Percentiles rank a stretch among this genome's conserved stretches.
These are phyloP conservation scores for Aurelia aurita DNA, from an alignment of 30 jellyfish, hydroid and myxozoan species.

Conservation along the genomic window DNA sequence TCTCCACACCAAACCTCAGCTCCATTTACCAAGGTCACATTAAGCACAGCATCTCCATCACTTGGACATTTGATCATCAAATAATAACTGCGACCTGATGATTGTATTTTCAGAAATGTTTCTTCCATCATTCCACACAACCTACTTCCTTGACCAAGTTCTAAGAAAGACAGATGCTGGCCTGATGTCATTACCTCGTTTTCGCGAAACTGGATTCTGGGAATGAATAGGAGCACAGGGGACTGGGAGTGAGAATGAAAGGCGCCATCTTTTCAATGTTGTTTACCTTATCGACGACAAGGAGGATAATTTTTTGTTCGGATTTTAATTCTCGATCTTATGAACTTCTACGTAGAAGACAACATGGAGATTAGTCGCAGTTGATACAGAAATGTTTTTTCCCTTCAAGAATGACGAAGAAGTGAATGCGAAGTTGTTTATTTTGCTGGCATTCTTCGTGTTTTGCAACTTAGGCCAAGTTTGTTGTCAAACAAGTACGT, in stretches of 20 bases:
- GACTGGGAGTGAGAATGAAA: not conserved
- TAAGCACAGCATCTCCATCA: not conserved
- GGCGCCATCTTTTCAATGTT: not conserved
- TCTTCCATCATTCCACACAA: slow-evolving; percentile 36
- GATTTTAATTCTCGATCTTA: too few species aligned
- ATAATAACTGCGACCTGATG: slow-evolving; percentile 26
- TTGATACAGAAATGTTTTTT: too few species aligned
- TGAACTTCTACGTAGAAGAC: too few species aligned
- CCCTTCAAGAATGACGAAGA: too few species aligned
- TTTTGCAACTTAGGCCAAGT: too few species aligned
- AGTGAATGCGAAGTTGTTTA: too few species aligned
- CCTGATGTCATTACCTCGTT: slow-evolving; percentile 5
- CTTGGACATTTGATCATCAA: slow-evolving; percentile 17
- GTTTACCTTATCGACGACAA: not conserved
- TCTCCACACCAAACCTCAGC: slow-evolving; percentile 53
- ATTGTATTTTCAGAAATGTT: slow-evolving; percentile 35
- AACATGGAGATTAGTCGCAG: too few species aligned
- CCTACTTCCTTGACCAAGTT: slow-evolving; percentile 43
- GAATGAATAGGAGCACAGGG: not conserved
- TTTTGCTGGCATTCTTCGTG: too few species aligned
- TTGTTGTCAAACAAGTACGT: too few species aligned
- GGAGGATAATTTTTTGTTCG: not conserved
- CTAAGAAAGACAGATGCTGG: slow-evolving; percentile 14
- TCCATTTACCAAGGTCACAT: slow-evolving; percentile 43
- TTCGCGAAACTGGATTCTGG: not conserved